Base-by-base conservation (phyloP, 2,113 vertebrate species). In the Eonycteris spelaea region DNA sequence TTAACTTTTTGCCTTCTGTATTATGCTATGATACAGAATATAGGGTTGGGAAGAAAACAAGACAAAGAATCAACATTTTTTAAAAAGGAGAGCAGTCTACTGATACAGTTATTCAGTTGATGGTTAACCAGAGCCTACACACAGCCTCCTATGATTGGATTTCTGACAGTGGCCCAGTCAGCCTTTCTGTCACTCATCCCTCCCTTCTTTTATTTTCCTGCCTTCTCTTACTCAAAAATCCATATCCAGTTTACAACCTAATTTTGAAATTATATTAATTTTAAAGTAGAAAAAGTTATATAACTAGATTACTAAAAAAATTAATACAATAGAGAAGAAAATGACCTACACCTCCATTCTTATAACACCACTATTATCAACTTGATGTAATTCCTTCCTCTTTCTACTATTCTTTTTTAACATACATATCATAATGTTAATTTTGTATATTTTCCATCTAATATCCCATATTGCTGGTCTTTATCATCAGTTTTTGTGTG, bases 241-340 rank as follows among this genome's bases (percentile, higher is more conserved):
- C 74, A 84, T n/a, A 77, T 48, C 51, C 13, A 86, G 16, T 79
- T 93, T 77, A 65, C 10, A 77, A 33, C 22, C 38, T 96, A 21
- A 71, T 95, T 95, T 83, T 89, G 13, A 95, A 91, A 92, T 85
- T 86, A 53, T 79, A 18, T 57, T 88, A 71, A 94, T 67, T 92
- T 67, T 75, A 74, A 45, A 77, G n/a, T 63, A 68, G 63, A 38
- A 63, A 73, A 86, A 68, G 16, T 45, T 91, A 16, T 26, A 79
- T 86, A 94, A 63, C 48, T 80, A 40, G 10, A 86, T 63, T 91
- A 91, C 14, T 48, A 74, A 70, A 93, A 90, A 90, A 40, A 51
- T 10, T 83, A 93, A 33, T 70, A 13, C 9, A 48, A 40, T 48
- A 43, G 2, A 86, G 51, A 77, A 48, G 24, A 93, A 74, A 63